Base-by-base conservation (phyloP, 2,113 vertebrate genomes). In the Toxotes chatareus region DNA sequence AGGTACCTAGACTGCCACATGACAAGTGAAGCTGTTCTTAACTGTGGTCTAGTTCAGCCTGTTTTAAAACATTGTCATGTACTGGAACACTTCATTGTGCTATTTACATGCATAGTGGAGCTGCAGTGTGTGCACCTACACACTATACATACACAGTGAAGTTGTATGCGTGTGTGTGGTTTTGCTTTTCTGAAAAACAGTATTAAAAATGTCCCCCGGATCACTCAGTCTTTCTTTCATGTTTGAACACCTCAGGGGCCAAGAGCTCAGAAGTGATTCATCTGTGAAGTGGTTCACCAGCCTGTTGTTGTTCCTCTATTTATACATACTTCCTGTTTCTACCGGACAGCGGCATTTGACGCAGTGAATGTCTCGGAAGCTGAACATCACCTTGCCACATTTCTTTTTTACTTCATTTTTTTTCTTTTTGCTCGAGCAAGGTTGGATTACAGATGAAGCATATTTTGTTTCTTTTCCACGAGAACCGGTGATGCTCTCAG, bases 241-340 rank as follows among this genome's bases (percentile, higher is more conserved):
- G 5, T 56, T 36, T 5, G 8, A 73, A 71, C 11, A 16, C 7
- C 42, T 82, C 53, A 67, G 74, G 80, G 49, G 69, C 46, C 14
- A 3, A 60, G 42, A 4, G 11, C 34, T 11, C 40, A 55, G 56
- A 56, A 74, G 51, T 72, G 82, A 69, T 76, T 90, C 44, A 83
- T 85, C 19, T 68, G 51, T 57, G 31, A 13, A 76, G 79, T 36
- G 56, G 90, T 89, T 87, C 84, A 83, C 59, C 73, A 71, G 84
- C 60, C 65, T 73, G 70, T 64, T 55, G 60, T 76, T 91, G 72
- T 93, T 94, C 91, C 93, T 86, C 88, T 93, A 90, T 93, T 93
- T 62, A 59, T 79, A 88, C 51, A 61, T 3, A 46, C 90, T 94
- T 94, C 91, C 93, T 93, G 87, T 92, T 94, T 90, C 80, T 60